Conservation (phyloP, 2,113 vertebrate genomes). For the Nothoprocta pentlandii region DNA sequence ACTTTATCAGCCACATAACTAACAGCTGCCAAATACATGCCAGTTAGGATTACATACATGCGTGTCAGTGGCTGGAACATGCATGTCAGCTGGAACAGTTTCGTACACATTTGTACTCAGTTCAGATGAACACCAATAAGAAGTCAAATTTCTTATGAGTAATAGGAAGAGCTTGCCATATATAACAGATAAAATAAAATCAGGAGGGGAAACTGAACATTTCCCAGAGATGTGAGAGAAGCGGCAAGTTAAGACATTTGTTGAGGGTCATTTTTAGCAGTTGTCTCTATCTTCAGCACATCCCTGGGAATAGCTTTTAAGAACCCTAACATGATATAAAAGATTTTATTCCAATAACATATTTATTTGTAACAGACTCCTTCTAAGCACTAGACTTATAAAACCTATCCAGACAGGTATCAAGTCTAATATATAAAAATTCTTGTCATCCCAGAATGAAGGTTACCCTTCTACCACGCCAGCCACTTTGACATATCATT, state of each 20-base stretch:
- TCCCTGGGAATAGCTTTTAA: background rate
- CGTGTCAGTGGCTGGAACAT: background rate
- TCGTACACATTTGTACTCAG: background rate
- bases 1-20: background rate
- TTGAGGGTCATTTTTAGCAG: background rate
- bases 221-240: background rate
- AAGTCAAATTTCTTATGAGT: background rate
- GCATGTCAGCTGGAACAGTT: background rate
- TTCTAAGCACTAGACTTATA: background rate
- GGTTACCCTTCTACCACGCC: background rate
- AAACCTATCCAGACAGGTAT: background rate
- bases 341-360: background rate
- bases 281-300: background rate
- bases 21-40: background rate
- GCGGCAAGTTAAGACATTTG: background rate
- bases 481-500: background rate
- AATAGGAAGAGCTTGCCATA: background rate
- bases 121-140: background rate
- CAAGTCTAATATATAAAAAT: background rate
- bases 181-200: background rate
- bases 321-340: background rate
- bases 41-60: background rate
- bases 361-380: background rate
- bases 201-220: background rate
- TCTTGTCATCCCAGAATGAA: background rate